Percentiles rank a stretch among this genome's conserved stretches.
Conservation (phyloP, 2,797 vertebrate genomes). For the Artibeus jamaicensis region DNA sequence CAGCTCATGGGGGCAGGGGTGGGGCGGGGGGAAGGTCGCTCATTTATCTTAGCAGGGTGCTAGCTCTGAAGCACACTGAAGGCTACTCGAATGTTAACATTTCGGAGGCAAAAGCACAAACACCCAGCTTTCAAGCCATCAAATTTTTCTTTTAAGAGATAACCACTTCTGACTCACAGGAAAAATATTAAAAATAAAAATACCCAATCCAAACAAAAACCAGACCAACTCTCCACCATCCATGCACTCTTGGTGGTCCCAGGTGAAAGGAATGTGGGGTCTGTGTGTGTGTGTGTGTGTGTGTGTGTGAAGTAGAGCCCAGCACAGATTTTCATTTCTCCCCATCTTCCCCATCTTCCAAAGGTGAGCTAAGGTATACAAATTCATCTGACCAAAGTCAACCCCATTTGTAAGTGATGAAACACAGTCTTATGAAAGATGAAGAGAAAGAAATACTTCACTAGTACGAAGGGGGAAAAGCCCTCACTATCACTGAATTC, state of each 20-base stretch:
- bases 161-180: constrained; percentile 75
- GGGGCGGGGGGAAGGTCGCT: constrained; percentile 74
- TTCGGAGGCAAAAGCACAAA: constrained; percentile 78
- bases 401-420: constrained; percentile 60
- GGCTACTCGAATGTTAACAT: constrained; percentile 79
- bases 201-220: constrained; percentile 76
- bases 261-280: constrained; percentile 61
- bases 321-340: constrained; percentile 21
- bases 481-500: not conserved
- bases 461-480: not conserved
- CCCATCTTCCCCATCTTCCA: not conserved
- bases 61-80: constrained; percentile 77
- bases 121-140: constrained; percentile 76
- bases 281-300: not conserved
- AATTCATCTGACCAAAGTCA: constrained; percentile 58
- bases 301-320: not conserved
- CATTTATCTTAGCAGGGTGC: constrained; percentile 74
- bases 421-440: constrained; percentile 38
- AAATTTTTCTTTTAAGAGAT: constrained; percentile 79
- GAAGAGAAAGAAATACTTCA: constrained; percentile 55
- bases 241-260: constrained; percentile 70
- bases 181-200: constrained; percentile 83
- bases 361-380: constrained; percentile 56
- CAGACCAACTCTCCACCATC: constrained; percentile 61
- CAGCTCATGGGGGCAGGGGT: constrained; percentile 42